Percentiles rank a stretch among this genome's conserved stretches.
These are phyloP conservation scores for Nerophis ophidion DNA, from an alignment of 2,113 vertebrate genomes.

Conservation along the genomic window DNA sequence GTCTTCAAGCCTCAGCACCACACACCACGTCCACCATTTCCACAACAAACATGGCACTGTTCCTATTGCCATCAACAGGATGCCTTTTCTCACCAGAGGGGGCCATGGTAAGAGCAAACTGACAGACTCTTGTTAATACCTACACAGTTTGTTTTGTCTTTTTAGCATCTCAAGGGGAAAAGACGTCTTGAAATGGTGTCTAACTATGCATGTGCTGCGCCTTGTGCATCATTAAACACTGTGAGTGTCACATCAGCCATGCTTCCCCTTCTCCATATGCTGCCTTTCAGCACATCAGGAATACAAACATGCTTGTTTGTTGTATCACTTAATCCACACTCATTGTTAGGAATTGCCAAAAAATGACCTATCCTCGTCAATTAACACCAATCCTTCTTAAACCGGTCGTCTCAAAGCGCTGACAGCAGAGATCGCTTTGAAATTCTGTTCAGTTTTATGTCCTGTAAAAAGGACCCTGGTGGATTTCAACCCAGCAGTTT, in stretches of 20 bases:
- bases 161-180: background rate
- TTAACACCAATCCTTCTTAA: slow-evolving; percentile 43
- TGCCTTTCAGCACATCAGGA: slow-evolving; percentile 8
- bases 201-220: slow-evolving; percentile 33
- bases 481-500: slow-evolving; percentile 54
- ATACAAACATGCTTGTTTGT: slow-evolving; percentile 7
- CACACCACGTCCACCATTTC: slow-evolving; percentile 95
- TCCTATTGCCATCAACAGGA: slow-evolving; percentile 93
- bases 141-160: background rate
- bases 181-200: background rate
- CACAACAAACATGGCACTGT: slow-evolving; percentile 90
- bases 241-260: slow-evolving; percentile 26
- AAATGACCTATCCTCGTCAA: slow-evolving; percentile 36
- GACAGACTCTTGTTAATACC: no score
- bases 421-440: slow-evolving; percentile 49
- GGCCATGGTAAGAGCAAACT: slow-evolving; percentile 81
- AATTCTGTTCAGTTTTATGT: slow-evolving; percentile 57
- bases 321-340: slow-evolving; percentile 16
- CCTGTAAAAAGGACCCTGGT: slow-evolving; percentile 35
- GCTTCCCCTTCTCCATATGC: slow-evolving; percentile 26
- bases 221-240: slow-evolving; percentile 40
- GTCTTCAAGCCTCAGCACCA: slow-evolving; percentile 90
- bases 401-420: slow-evolving; percentile 39
- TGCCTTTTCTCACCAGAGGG: slow-evolving; percentile 88
- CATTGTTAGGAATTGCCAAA: slow-evolving; percentile 7